Evolutionary conservation across 2,113 vertebrate genomes (phyloP), one percentile per base, ranked within the genome.

Genomic region (Equus przewalskii): DNA sequence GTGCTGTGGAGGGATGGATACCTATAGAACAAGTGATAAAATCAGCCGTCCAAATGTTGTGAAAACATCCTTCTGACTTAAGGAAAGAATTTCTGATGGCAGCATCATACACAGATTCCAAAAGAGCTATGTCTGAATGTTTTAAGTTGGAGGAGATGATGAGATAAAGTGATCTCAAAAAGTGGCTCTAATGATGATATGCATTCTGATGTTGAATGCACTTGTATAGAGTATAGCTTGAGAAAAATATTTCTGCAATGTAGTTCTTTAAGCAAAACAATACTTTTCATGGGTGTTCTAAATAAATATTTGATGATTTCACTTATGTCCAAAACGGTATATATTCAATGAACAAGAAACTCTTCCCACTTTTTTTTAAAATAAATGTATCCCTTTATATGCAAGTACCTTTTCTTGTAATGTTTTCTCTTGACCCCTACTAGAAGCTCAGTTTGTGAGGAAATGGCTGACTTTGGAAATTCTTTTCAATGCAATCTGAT

Each of bases 401-500:
- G 46, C 49, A 81, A 54, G 28, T 75, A 41, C 1, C 67, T 89
- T 96, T 89, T 91, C 58, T 91, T 93, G 3, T 54, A 1, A 15
- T 82, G 21, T 91, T 69, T 94, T 96, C 62, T 89, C 81, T 89
- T 88, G 72, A 94, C n/a, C 49, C 49, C 80, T 82, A 24, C 30
- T 5, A 73, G 54, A 75, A 88, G 26, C 46, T 88, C 51, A 54
- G 69, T 79, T 86, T 94, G 18, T 41, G 7, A 83, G 30, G 67
- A 84, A 76, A 33, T 85, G 84, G 56, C n/a, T 64, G 75, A 11
- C 70, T 94, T 79, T 51, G 72, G 86, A 60, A 72, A 69, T 51
- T 87, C 62, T 94, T 72, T 91, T 79, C 49, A 89, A 6, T 91
- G 58, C 19, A 78, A 1, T 90, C 33, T 72, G 76, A 78, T 84